Conservation (phyloP, 1,140 invertebrate species). For the Halictus rubicundus region DNA sequence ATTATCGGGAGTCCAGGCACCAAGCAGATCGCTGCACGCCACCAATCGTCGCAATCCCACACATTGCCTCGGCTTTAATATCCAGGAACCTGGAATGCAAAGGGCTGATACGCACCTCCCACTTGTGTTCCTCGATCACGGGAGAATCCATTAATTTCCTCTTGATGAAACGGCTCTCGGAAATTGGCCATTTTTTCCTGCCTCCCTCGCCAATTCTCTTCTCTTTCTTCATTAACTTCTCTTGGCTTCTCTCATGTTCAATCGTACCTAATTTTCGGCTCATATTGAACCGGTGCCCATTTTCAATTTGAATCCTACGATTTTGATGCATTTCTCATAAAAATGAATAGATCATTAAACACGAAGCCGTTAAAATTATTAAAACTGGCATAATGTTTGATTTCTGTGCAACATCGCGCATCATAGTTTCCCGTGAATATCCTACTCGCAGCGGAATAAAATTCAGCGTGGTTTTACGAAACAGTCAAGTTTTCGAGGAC, state of each 20-base stretch:
- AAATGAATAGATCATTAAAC: too few species aligned
- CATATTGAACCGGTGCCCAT: too few species aligned
- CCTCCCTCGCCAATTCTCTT: too few species aligned
- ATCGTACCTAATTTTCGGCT: too few species aligned
- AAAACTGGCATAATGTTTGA: too few species aligned
- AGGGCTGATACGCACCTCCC: constrained; percentile 21
- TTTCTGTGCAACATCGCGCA: too few species aligned
- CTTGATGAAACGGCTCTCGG: constrained; percentile 53
- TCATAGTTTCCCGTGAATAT: not conserved
- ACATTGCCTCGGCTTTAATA: constrained; percentile 65
- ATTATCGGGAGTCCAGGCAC: constrained; percentile 65
- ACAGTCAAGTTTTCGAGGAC: not conserved
- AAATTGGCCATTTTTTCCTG: constrained; percentile 26
- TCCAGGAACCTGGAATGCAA: constrained; percentile 58
- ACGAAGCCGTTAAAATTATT: too few species aligned
- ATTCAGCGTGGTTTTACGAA: not conserved
- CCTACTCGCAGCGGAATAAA: not conserved
- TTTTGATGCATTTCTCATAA: too few species aligned
- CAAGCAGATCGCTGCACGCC: constrained; percentile 57
- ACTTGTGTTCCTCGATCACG: constrained; percentile 8
- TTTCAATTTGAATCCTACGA: too few species aligned
- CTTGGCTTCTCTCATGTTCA: too few species aligned
- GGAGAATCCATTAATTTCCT: constrained; percentile 24
- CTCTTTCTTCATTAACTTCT: too few species aligned
- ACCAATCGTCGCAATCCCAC: constrained; percentile 63